A percentile compares a stretch with the other conserved stretches of the same genome.
Conservation (phyloP, 2,797 vertebrate species). For the Hephaestus fuliginosus region DNA sequence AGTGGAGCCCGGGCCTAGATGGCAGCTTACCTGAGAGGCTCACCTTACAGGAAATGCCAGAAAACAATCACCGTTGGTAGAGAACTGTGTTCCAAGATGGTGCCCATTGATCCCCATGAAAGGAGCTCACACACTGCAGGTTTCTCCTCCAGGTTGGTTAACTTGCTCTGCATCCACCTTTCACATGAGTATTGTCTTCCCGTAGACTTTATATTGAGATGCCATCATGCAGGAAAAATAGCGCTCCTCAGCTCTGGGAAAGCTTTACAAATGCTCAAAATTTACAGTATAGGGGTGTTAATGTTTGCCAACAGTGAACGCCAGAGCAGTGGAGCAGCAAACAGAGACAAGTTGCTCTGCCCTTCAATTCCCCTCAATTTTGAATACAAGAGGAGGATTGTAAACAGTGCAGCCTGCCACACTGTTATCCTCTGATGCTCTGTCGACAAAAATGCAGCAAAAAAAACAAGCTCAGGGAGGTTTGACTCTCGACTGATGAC, state of each 20-base stretch:
- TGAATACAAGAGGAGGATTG: neutral
- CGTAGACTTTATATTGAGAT: neutral
- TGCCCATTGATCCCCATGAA: constrained; percentile 16
- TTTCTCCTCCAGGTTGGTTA: neutral
- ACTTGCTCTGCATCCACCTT: neutral
- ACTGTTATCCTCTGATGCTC: neutral
- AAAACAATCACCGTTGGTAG: constrained; percentile 12
- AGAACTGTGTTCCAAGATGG: neutral
- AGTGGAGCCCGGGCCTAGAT: neutral
- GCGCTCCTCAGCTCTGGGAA: neutral
- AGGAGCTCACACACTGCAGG: neutral
- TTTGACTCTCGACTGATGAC: constrained; percentile 10
- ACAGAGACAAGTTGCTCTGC: constrained; percentile 3
- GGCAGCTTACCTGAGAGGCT: constrained; percentile 18
- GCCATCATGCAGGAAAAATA: neutral
- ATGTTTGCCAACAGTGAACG: constrained; percentile 17
- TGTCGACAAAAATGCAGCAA: neutral
- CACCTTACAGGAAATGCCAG: constrained; percentile 40
- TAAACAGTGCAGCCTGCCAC: neutral
- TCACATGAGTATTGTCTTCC: neutral
- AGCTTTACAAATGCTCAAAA: neutral
- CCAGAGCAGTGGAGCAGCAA: constrained; percentile 8
- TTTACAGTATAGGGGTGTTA: constrained; percentile 3
- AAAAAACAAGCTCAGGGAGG: neutral
- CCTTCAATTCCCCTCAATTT: constrained; percentile 25